A percentile compares a stretch with the other conserved stretches of the same genome.
Conservation (phyloP, 2,797 vertebrate species). For the Hafferia zeledoni region DNA sequence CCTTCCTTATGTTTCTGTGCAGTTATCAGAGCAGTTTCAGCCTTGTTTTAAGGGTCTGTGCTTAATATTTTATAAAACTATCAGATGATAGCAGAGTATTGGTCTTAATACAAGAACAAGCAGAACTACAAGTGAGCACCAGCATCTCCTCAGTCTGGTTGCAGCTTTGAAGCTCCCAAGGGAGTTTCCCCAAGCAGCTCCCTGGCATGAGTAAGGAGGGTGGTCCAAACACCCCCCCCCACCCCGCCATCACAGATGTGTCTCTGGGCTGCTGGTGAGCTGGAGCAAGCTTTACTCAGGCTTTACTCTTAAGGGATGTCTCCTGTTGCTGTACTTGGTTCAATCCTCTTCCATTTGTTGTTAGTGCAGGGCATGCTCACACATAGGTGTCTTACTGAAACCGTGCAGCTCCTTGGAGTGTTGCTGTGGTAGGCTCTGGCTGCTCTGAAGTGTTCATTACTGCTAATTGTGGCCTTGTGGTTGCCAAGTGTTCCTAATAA, state of each 20-base stretch:
- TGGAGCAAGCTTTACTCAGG: background rate
- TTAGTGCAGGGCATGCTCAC: background rate
- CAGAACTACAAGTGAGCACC: rapidly evolving
- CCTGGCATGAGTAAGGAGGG: background rate
- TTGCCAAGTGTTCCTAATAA: conserved; percentile 41
- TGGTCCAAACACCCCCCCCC: too few relatives aligned
- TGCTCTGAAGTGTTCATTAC: conserved; percentile 36
- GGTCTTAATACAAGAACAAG: background rate
- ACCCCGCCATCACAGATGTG: rapidly evolving
- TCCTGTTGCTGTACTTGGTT: background rate
- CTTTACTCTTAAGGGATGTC: background rate
- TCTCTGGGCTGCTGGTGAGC: rapidly evolving
- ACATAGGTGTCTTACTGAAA: background rate
- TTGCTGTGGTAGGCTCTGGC: background rate
- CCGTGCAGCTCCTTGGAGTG: background rate
- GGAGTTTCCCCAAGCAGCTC: background rate
- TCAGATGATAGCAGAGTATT: rapidly evolving
- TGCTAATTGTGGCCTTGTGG: conserved; percentile 49
- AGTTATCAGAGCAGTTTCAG: background rate
- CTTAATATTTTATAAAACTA: background rate
- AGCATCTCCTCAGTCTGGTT: background rate
- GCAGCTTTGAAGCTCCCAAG: background rate
- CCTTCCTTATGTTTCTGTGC: background rate
- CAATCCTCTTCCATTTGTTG: background rate
- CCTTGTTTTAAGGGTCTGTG: background rate